These are phyloP conservation scores for Zonotrichia albicollis DNA, from an alignment of 2,797 vertebrate species.

Conservation along the genomic window DNA sequence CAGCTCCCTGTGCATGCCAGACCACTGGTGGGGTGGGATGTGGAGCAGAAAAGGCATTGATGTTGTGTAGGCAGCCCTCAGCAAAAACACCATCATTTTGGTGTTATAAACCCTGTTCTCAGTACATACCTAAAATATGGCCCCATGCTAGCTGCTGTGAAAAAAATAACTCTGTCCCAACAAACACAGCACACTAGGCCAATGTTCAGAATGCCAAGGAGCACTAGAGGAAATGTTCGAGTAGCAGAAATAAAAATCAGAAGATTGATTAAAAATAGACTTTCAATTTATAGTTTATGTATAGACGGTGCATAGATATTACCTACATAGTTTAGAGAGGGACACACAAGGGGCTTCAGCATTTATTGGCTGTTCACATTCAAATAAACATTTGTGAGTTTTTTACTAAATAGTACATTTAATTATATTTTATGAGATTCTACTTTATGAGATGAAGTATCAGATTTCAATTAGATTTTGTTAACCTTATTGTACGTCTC, in stretches of 20 bases:
- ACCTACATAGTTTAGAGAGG: background rate
- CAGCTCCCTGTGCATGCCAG: background rate
- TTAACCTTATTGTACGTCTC: constrained; percentile 16
- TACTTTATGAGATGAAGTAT: constrained; percentile 18
- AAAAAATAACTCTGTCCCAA: background rate
- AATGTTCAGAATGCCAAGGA: background rate
- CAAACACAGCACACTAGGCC: background rate
- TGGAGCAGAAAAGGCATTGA: background rate
- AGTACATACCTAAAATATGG: background rate
- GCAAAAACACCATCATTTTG: background rate
- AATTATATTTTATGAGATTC: constrained; percentile 40
- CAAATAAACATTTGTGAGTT: constrained; percentile 11
- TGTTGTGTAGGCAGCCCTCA: background rate
- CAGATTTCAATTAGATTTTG: constrained; percentile 31
- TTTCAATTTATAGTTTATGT: background rate
- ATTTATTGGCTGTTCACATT: constrained; percentile 22
- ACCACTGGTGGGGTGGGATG: background rate
- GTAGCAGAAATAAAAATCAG: background rate
- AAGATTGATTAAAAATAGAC: background rate
- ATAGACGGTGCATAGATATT: background rate
- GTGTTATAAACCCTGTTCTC: background rate
- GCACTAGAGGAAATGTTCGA: background rate
- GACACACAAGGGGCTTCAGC: background rate
- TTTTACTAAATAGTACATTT: constrained; percentile 28
- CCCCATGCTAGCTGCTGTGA: background rate